Evolutionary conservation across 2,797 vertebrate species (phyloP).

Genomic region (Oryzias dopingdopingensis): DNA sequence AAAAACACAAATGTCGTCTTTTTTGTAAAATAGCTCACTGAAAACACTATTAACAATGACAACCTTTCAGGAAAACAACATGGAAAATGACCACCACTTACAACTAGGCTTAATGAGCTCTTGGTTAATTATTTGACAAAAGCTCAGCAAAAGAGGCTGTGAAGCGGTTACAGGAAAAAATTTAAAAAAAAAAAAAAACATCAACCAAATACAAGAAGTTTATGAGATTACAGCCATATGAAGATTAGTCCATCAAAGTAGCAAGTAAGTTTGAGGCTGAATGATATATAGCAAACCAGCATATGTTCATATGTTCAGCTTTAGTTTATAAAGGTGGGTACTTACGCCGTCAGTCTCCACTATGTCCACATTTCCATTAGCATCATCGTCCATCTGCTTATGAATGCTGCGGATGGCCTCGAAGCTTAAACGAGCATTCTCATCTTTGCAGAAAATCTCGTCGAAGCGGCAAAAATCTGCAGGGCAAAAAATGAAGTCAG

Average conservation of each 20-base stretch:
- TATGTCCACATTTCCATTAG: slow-evolving; percentile 95
- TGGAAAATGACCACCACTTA: background rate
- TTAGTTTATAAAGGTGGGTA: slow-evolving; percentile 18
- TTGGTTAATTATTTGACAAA: slow-evolving; percentile 3
- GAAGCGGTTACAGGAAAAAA: background rate
- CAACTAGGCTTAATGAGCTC: background rate
- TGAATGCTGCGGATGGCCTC: slow-evolving; percentile 95
- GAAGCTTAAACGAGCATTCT: slow-evolving; percentile 88
- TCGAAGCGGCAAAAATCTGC: slow-evolving; percentile 95
- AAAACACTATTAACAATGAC: background rate
- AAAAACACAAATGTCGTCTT: background rate
- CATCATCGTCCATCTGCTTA: slow-evolving; percentile 98
- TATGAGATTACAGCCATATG: background rate
- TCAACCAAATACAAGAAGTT: background rate
- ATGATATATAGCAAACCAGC: too few relatives aligned
- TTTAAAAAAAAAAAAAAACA: background rate
- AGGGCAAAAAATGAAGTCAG: slow-evolving; percentile 4
- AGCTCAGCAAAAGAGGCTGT: background rate
- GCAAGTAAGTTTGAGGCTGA: too few relatives aligned
- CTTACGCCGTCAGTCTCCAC: slow-evolving; percentile 92
- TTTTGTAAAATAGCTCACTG: background rate
- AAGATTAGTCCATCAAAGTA: background rate
- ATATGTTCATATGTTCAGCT: too few relatives aligned
- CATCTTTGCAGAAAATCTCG: slow-evolving; percentile 83
- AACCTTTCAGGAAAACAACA: background rate